These are phyloP conservation scores for Cantharis rustica DNA, from an alignment of 2,888 invertebrate genomes.

Conservation along the genomic window DNA sequence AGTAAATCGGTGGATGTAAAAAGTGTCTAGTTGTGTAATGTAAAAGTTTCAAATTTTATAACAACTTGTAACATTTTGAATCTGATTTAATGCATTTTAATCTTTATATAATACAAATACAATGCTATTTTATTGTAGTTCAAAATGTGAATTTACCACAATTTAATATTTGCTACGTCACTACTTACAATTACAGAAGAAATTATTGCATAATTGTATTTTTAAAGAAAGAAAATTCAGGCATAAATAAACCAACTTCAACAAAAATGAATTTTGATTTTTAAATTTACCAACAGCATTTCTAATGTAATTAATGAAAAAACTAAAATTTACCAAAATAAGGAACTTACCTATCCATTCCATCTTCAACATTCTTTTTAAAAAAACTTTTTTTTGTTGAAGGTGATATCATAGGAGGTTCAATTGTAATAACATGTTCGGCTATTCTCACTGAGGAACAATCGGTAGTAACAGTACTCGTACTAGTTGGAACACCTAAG, in stretches of 20 bases:
- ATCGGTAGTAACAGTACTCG: constrained; percentile 10
- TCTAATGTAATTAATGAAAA: neutral
- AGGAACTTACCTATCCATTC: constrained; percentile 80
- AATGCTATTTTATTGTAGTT: neutral
- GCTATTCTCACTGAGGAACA: constrained; percentile 18
- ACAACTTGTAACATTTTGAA: too few relatives aligned
- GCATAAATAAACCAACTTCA: neutral
- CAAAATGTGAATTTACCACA: neutral
- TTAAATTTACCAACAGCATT: neutral
- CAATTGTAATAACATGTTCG: constrained; percentile 23
- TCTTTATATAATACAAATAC: too few relatives aligned
- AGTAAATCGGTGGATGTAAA: too few relatives aligned
- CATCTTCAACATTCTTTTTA: constrained; percentile 88
- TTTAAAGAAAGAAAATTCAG: neutral
- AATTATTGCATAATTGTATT: neutral
- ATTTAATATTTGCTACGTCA: neutral
- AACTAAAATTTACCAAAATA: neutral
- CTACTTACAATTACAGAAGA: neutral
- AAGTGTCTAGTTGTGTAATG: too few relatives aligned
- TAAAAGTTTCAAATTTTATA: too few relatives aligned
- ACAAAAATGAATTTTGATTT: neutral
- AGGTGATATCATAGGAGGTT: constrained; percentile 63
- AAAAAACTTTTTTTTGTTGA: constrained; percentile 76
- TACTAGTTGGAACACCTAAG: constrained; percentile 23
- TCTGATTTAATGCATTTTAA: too few relatives aligned